phyloP scores from a whole-genome alignment of 2,888 invertebrate genomes.

The Neoitamus cyanurus region DNA sequence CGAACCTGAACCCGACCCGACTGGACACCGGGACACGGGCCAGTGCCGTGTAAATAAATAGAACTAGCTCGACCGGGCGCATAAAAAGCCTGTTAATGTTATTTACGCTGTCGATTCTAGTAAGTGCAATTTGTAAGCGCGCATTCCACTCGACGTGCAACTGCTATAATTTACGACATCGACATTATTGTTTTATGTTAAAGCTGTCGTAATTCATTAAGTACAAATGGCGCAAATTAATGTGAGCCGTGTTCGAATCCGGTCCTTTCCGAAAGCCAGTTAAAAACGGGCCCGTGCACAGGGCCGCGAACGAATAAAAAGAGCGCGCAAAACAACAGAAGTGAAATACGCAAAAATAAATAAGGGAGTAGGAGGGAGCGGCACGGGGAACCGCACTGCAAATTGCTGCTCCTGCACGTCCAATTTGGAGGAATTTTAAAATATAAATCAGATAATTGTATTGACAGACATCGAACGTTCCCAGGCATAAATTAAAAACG shows the following conservation, averaged over 20 bases:
- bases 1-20: no score
- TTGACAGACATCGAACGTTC: conserved; percentile 31
- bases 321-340: neutral
- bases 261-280: neutral
- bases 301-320: neutral
- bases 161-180: conserved; percentile 34
- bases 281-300: neutral
- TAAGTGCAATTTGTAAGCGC: conserved; percentile 28
- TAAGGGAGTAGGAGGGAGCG: neutral
- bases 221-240: conserved; percentile 43
- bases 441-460: conserved; percentile 45
- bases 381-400: neutral
- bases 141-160: conserved; percentile 13
- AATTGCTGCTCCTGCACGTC: conserved; percentile 7
- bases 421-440: conserved; percentile 21
- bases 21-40: neutral
- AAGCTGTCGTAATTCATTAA: conserved; percentile 43
- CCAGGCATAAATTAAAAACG: conserved; percentile 33
- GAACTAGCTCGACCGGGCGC: conserved; percentile 2
- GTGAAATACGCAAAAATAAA: neutral
- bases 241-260: conserved; percentile 31
- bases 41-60: conserved; percentile 2
- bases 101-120: conserved; percentile 42
- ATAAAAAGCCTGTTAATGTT: conserved; percentile 38
- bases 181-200: conserved; percentile 43